Evolutionary conservation across 1,140 invertebrate species (phyloP).

Genomic region (Venustaconcha ellipsiformis): DNA sequence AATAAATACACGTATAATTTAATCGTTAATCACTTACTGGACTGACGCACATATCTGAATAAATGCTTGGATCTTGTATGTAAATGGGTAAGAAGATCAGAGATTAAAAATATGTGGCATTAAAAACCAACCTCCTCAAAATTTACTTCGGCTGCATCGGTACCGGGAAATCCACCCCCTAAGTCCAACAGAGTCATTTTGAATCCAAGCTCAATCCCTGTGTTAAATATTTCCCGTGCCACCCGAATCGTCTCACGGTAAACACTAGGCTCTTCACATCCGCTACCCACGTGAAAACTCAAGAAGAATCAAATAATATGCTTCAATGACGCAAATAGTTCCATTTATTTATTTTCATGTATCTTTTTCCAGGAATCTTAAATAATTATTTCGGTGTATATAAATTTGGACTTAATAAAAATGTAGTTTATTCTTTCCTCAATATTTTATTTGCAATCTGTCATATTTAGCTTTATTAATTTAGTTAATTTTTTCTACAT

Average conservation of each 20-base stretch:
- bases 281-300: constrained; percentile 70
- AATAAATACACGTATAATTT: not conserved
- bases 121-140: not conserved
- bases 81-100: too few relatives aligned
- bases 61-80: not conserved
- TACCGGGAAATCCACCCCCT: constrained; percentile 69
- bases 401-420: too few relatives aligned
- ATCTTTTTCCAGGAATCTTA: too few relatives aligned
- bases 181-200: constrained; percentile 65
- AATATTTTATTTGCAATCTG: too few relatives aligned
- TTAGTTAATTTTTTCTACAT: too few relatives aligned
- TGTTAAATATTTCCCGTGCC: constrained; percentile 61
- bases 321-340: too few relatives aligned
- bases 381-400: too few relatives aligned
- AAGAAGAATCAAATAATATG: constrained; percentile 14
- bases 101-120: too few relatives aligned
- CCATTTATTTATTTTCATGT: too few relatives aligned
- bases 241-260: constrained; percentile 57
- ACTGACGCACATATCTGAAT: not conserved
- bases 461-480: too few relatives aligned
- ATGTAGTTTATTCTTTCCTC: too few relatives aligned
- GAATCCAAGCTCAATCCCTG: constrained; percentile 56
- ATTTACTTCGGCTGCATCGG: constrained; percentile 39
- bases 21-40: not conserved
- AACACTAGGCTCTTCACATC: constrained; percentile 63